These are phyloP conservation scores for Mythimna ferrago DNA, from an alignment of 2,888 invertebrate genomes.

Conservation along the genomic window DNA sequence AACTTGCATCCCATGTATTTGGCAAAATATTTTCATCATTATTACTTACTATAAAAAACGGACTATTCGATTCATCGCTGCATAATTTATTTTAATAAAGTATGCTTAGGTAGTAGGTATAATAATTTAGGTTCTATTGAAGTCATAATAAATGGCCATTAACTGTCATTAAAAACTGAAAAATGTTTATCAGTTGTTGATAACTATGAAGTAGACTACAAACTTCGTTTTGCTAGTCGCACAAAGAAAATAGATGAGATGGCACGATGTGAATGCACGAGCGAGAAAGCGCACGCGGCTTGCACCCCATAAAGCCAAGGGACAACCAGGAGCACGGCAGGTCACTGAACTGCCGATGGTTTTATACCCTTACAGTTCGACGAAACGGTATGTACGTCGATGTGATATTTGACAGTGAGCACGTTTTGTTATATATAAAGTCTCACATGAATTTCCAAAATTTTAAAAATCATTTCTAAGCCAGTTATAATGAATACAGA, in stretches of 20 bases:
- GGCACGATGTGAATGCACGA: constrained; percentile 70
- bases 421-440: constrained; percentile 30
- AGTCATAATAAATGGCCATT: not conserved
- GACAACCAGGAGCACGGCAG: constrained; percentile 79
- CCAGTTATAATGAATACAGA: not conserved
- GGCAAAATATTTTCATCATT: not conserved
- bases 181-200: constrained; percentile 2
- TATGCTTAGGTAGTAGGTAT: not conserved
- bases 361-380: constrained; percentile 74
- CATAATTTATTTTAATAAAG: not conserved
- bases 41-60: not conserved
- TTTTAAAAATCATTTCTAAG: constrained; percentile 1
- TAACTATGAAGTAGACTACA: constrained; percentile 1
- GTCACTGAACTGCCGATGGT: constrained; percentile 84
- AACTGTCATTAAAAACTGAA: not conserved
- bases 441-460: not conserved
- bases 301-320: constrained; percentile 87
- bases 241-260: constrained; percentile 77
- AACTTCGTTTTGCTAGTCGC: constrained; percentile 47
- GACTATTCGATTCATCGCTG: not conserved
- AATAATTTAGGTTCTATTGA: not conserved
- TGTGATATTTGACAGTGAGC: constrained; percentile 61
- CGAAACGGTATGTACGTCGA: constrained; percentile 63
- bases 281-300: constrained; percentile 78
- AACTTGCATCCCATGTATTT: constrained; percentile 7